Percentiles rank a stretch among this genome's conserved stretches.
phyloP scores from a whole-genome alignment of 2,888 invertebrate genomes.

The Drosophila falleni region DNA sequence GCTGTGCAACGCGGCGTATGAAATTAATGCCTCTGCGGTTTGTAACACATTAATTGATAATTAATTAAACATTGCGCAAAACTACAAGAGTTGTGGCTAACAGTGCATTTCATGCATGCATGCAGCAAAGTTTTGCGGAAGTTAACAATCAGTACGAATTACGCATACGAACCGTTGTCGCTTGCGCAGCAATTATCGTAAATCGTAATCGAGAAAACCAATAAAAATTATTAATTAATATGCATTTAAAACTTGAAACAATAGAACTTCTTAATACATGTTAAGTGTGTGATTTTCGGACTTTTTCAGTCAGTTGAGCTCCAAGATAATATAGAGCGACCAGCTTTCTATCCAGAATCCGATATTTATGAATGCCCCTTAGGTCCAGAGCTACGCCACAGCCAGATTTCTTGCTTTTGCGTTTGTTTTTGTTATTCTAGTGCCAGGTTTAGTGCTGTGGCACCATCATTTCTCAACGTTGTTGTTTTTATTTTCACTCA shows the following conservation, averaged over 20 bases:
- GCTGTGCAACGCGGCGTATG: slow-evolving; percentile 75
- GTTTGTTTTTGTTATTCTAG: slow-evolving; percentile 14
- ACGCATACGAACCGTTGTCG: slow-evolving; percentile 36
- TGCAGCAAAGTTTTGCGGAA: slow-evolving; percentile 27
- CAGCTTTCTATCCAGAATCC: slow-evolving; percentile 10
- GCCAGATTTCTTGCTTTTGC: slow-evolving; percentile 22
- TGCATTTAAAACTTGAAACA: no score
- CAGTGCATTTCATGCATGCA: slow-evolving; percentile 43
- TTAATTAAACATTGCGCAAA: slow-evolving; percentile 78
- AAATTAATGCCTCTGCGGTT: slow-evolving; percentile 77
- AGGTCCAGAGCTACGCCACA: slow-evolving; percentile 53
- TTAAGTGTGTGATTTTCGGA: not conserved
- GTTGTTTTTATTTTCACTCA: slow-evolving; percentile 63
- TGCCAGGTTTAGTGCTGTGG: slow-evolving; percentile 4
- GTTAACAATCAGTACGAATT: slow-evolving; percentile 38
- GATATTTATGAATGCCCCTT: slow-evolving; percentile 60
- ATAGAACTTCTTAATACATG: no score
- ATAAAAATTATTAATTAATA: no score
- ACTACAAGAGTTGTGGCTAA: slow-evolving; percentile 56
- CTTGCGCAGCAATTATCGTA: slow-evolving; percentile 3
- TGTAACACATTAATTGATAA: slow-evolving; percentile 79
- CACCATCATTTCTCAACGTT: slow-evolving; percentile 28
- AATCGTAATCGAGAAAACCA: no score
- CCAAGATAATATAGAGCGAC: slow-evolving; percentile 15
- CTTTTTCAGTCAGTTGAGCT: not conserved